phyloP scores from a whole-genome alignment of 1,140 invertebrate species.

The Akabosia matsudoensis region DNA sequence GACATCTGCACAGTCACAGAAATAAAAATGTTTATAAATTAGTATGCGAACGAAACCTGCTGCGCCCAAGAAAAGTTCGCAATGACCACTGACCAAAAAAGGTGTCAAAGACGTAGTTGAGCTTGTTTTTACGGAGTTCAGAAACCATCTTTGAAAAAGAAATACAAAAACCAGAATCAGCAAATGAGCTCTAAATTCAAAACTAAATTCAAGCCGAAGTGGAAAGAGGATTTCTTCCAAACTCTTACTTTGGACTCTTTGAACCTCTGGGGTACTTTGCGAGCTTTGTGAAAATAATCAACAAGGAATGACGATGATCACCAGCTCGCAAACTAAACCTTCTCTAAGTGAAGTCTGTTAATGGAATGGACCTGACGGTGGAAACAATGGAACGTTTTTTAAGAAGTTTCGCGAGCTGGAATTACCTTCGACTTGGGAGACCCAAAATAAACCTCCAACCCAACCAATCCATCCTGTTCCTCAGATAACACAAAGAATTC shows the following conservation, averaged over 20 bases:
- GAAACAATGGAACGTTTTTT: constrained; percentile 19
- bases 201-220: not conserved
- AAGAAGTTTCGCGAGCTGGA: constrained; percentile 12
- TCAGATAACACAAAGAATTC: not conserved
- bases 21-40: not conserved
- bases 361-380: constrained; percentile 13
- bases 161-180: not conserved
- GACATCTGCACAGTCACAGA: constrained; percentile 61
- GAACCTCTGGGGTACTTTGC: constrained; percentile 5
- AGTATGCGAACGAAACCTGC: not conserved
- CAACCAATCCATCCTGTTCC: not conserved
- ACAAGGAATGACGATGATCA: constrained; percentile 8
- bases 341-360: constrained; percentile 14
- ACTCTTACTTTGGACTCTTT: not conserved
- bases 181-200: not conserved
- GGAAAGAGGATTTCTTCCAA: not conserved
- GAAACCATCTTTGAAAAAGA: constrained; percentile 57
- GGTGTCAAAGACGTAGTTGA: constrained; percentile 81
- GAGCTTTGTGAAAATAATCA: not conserved
- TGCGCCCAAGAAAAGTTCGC: not conserved
- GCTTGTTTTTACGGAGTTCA: constrained; percentile 81
- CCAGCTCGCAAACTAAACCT: constrained; percentile 12
- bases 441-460: constrained; percentile 4
- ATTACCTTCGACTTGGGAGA: constrained; percentile 5
- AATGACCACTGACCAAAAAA: constrained; percentile 70